phyloP scores from a whole-genome alignment of 35 echinoderm and acorn worm species.

The Heliocidaris tuberculata region DNA sequence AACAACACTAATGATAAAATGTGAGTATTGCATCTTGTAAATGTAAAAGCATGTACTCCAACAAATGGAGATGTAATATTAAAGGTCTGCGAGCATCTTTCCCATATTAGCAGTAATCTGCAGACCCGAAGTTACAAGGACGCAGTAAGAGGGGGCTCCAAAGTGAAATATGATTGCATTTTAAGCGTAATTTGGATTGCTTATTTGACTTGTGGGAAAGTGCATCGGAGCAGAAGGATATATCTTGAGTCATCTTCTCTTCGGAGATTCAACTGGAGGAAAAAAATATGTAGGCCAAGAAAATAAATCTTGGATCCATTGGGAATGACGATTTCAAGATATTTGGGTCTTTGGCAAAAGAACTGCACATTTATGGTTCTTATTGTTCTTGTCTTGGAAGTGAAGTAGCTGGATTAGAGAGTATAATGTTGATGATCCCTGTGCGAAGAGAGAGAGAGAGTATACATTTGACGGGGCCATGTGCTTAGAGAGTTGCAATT shows the following conservation, averaged over 20 bases:
- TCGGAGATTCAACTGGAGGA: conserved; percentile 2
- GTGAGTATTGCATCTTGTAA: neutral
- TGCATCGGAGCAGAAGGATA: neutral
- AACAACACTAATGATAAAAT: conserved; percentile 1
- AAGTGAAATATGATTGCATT: neutral
- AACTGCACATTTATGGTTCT: conserved; percentile 2
- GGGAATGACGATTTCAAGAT: conserved; percentile 15
- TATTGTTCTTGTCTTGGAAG: neutral
- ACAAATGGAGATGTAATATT: neutral
- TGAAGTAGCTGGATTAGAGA: neutral
- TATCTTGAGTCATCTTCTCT: conserved; percentile 19
- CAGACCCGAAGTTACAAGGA: neutral
- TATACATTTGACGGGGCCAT: neutral
- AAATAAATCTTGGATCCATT: neutral
- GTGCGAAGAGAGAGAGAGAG: neutral
- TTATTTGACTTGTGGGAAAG: conserved; percentile 36
- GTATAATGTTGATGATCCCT: neutral
- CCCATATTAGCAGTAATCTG: neutral
- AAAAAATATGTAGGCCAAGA: conserved; percentile 37
- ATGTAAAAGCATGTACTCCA: neutral
- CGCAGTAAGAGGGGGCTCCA: neutral
- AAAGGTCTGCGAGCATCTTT: neutral
- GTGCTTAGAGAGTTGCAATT: conserved; percentile 16
- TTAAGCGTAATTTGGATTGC: conserved; percentile 6
- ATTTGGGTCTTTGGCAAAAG: neutral